Evolutionary conservation across 1,140 invertebrate species (phyloP).

Genomic region (Palaemon carinicauda): DNA sequence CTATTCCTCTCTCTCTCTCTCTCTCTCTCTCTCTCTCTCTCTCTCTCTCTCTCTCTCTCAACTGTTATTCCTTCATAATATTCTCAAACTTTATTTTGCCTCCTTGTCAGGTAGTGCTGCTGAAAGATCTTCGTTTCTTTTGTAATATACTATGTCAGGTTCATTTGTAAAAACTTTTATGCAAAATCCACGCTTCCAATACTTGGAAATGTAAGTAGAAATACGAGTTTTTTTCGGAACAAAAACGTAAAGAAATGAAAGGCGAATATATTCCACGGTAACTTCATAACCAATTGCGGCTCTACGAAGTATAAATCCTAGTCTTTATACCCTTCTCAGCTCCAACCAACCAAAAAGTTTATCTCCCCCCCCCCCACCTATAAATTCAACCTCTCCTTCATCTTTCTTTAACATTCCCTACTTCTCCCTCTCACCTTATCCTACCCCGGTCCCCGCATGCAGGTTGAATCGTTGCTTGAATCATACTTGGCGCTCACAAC

Average conservation of each 20-base stretch:
- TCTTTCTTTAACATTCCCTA: not conserved
- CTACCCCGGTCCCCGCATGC: not conserved
- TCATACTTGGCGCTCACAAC: not conserved
- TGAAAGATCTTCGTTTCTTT: no score
- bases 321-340: not conserved
- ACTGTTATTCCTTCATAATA: not conserved
- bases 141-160: no score
- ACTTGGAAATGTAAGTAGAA: not conserved
- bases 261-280: no score
- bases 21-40: not conserved
- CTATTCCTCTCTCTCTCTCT: not conserved
- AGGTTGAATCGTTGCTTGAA: not conserved
- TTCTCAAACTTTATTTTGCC: not conserved
- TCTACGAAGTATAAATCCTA: not conserved
- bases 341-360: not conserved
- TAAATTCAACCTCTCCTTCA: not conserved
- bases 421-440: not conserved
- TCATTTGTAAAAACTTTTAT: no score
- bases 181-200: no score
- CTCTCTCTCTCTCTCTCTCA: conserved; percentile 13
- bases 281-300: no score
- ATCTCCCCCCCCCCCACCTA: not conserved
- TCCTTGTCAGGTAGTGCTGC: not conserved
- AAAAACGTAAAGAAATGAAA: not conserved
- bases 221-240: not conserved